Conservation (phyloP, 2,888 invertebrate species). For the Harpagoxenus sublaevis region DNA sequence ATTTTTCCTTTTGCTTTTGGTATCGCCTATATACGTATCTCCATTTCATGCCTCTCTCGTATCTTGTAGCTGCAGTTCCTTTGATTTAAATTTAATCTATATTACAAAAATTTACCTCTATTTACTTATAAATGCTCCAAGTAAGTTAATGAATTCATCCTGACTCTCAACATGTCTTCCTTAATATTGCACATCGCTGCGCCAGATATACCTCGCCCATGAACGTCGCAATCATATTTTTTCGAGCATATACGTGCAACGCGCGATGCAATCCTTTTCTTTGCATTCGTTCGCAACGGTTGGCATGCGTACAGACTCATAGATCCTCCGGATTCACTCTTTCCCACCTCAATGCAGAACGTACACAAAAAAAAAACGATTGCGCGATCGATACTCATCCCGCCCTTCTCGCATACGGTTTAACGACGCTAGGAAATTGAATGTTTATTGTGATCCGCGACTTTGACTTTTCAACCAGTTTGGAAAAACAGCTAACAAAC, state of each 20-base stretch:
- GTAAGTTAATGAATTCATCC: neutral
- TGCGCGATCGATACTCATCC: constrained; percentile 51
- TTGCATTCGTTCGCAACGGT: neutral
- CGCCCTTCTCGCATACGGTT: constrained; percentile 15
- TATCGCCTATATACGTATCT: neutral
- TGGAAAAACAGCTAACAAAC: constrained; percentile 1
- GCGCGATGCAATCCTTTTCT: neutral
- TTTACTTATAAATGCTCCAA: neutral
- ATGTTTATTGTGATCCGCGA: constrained; percentile 43
- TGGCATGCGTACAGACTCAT: constrained; percentile 9
- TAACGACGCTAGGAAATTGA: constrained; percentile 65
- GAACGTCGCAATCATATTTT: constrained; percentile 12
- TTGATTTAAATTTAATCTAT: neutral
- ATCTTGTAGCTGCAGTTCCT: neutral
- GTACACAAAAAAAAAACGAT: constrained; percentile 41
- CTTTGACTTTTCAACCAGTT: constrained; percentile 12
- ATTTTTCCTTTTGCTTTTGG: constrained; percentile 5
- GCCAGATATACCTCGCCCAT: neutral
- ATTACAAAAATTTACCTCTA: neutral
- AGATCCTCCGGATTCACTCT: neutral
- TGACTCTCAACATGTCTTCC: neutral
- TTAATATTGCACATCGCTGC: neutral
- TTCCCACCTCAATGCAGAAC: neutral
- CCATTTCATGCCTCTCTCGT: neutral
- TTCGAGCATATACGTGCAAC: neutral